Percentiles rank a stretch among this genome's conserved stretches.
Conservation (phyloP, 2,797 vertebrate species). For the Peromyscus eremicus region DNA sequence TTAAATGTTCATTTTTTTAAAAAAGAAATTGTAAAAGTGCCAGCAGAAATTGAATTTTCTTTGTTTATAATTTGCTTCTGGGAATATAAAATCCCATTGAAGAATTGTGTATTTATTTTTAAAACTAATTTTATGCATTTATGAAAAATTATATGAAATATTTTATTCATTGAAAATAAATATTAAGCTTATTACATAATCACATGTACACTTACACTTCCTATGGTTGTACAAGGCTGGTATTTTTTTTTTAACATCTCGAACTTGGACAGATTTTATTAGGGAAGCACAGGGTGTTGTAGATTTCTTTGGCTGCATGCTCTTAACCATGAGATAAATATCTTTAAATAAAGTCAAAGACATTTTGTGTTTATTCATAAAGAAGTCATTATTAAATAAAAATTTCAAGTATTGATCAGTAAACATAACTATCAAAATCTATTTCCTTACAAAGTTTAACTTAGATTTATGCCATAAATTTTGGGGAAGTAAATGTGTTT, state of each 20-base stretch:
- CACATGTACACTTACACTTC: not conserved
- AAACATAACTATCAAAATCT: not conserved
- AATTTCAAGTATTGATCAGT: no score
- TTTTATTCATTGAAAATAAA: not conserved
- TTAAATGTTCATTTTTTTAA: not conserved
- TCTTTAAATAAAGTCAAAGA: not conserved
- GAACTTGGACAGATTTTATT: not conserved
- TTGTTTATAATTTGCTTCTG: not conserved
- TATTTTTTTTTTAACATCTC: slow-evolving; percentile 11
- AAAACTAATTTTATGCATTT: no score
- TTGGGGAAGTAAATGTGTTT: not conserved
- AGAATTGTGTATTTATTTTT: not conserved
- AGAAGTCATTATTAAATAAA: not conserved
- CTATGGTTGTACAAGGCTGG: not conserved
- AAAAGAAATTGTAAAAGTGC: not conserved
- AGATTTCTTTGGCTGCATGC: not conserved
- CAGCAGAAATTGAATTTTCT: not conserved
- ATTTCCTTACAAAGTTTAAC: not conserved
- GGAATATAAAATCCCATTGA: not conserved
- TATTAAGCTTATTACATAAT: not conserved
- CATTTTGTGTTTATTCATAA: not conserved
- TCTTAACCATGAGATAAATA: not conserved
- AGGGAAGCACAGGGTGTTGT: accelerated
- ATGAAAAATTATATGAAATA: not conserved
- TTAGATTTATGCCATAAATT: not conserved